Evolutionary conservation across 2,888 invertebrate genomes (phyloP), one percentile per base, ranked within the genome.

Genomic region (Agonopterix subpropinquella): DNA sequence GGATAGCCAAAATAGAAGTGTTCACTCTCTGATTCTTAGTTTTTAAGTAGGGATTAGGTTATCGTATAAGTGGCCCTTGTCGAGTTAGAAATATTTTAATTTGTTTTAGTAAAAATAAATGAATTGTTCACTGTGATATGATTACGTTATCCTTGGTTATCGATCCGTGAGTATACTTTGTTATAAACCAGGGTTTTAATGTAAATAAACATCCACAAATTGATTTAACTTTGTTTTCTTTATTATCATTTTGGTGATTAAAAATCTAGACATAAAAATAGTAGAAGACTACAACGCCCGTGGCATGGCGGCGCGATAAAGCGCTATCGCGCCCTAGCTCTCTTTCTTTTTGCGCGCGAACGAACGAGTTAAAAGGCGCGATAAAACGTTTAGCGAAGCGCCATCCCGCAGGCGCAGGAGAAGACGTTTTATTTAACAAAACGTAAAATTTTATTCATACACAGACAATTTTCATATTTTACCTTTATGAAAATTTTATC

Each of bases 91-190:
- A 43, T 53, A 39, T 50, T 45, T 48, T 18, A 18, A 18, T 18
- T 50, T 44, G 44, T 54, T 53, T 54, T 46, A 51, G 56, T 56
- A 54, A 59, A 67, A 67, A 73, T 73, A 60, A 73, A 72, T 66
- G 60, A 64, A 70, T 74, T 73, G 61, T 75, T 72, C 73, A 76
- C 85, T 86, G 86, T 86, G 86, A 86, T 86, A 86, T 75, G 69
- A 76, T 74, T 75, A 70, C 63, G 69, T 75, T 75, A 65, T 67
- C 65, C 67, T 74, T 72, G 64, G 67, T 72, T 70, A 28, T 46
- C 46, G 28, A 28, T 28, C 28, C 28, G 8, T 59, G 58, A 50
- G 61, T 56, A 58, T 44, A 64, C 58, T 64, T 73, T 75, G 68
- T 73, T 61, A 54, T 56, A 64, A 67, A 69, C 60, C 61, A 65